These are phyloP conservation scores for Holothuria glaberrima DNA, from an alignment of 35 echinoderm and acorn worm species.

Conservation along the genomic window DNA sequence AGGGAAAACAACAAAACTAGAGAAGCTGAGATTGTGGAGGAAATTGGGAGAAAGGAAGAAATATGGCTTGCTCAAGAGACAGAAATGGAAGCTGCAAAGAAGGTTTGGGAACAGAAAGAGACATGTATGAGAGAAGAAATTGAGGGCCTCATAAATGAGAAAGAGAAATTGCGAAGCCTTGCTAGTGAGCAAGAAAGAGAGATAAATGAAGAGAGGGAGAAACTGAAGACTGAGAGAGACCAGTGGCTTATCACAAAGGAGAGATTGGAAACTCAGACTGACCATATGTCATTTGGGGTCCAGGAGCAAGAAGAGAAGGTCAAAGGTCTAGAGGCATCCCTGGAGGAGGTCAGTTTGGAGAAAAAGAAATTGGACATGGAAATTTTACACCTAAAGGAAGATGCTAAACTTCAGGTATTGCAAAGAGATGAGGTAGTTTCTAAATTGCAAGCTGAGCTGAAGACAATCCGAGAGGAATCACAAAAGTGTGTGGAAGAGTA, in stretches of 20 bases:
- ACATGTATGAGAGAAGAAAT: not conserved
- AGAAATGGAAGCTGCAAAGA: conserved; percentile 9
- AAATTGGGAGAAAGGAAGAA: conserved; percentile 21
- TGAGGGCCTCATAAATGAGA: conserved; percentile 2
- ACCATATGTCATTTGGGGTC: not conserved
- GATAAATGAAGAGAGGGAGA: conserved; percentile 11
- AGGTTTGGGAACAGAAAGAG: not conserved
- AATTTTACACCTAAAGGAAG: conserved; percentile 20
- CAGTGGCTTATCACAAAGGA: conserved; percentile 13
- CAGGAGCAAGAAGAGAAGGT: conserved; percentile 11
- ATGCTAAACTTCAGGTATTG: not conserved
- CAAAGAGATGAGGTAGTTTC: conserved; percentile 18
- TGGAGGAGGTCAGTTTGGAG: conserved; percentile 3
- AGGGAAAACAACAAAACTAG: not conserved
- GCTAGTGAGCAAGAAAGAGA: not conserved
- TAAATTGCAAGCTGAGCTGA: conserved; percentile 1
- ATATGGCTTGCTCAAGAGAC: not conserved
- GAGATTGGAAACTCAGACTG: not conserved
- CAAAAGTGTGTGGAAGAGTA: not conserved
- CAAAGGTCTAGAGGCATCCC: not conserved
- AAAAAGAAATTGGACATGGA: conserved; percentile 41
- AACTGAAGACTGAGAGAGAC: conserved; percentile 1
- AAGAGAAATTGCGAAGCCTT: not conserved
- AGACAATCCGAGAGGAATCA: not conserved
- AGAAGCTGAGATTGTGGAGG: conserved; percentile 29